These are phyloP conservation scores for Dasypus novemcinctus DNA, from an alignment of 2,113 vertebrate genomes.

Conservation along the genomic window DNA sequence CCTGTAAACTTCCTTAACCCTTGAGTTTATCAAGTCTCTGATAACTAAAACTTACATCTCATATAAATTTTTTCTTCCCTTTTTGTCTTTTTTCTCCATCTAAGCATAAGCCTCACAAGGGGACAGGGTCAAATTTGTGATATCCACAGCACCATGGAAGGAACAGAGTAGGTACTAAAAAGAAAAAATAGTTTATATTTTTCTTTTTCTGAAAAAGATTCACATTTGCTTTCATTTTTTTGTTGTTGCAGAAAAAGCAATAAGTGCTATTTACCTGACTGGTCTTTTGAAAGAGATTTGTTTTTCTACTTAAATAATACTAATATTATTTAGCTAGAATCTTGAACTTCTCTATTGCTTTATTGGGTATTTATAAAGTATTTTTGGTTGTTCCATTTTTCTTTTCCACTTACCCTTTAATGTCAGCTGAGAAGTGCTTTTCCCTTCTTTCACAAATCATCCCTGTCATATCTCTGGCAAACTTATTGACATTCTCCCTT, in stretches of 20 bases:
- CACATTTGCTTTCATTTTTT: neutral
- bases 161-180: neutral
- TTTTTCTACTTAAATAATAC: neutral
- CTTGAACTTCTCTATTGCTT: neutral
- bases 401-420: neutral
- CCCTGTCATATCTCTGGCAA: neutral
- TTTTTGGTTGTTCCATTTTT: neutral
- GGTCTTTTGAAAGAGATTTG: neutral
- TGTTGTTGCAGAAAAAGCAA: neutral
- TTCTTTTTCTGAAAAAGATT: neutral
- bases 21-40: neutral
- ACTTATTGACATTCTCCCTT: neutral
- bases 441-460: slow-evolving; percentile 49
- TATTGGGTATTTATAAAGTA: neutral
- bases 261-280: neutral
- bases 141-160: neutral
- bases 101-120: neutral
- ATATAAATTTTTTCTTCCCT: neutral
- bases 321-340: neutral
- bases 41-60: neutral
- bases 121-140: neutral
- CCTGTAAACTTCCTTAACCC: neutral
- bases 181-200: neutral
- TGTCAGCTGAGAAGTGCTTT: slow-evolving; percentile 15
- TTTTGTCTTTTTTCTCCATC: neutral